Percentiles rank a stretch among this genome's conserved stretches.
phyloP scores from a whole-genome alignment of 2,888 invertebrate species.

The Myopa tessellatipennis region DNA sequence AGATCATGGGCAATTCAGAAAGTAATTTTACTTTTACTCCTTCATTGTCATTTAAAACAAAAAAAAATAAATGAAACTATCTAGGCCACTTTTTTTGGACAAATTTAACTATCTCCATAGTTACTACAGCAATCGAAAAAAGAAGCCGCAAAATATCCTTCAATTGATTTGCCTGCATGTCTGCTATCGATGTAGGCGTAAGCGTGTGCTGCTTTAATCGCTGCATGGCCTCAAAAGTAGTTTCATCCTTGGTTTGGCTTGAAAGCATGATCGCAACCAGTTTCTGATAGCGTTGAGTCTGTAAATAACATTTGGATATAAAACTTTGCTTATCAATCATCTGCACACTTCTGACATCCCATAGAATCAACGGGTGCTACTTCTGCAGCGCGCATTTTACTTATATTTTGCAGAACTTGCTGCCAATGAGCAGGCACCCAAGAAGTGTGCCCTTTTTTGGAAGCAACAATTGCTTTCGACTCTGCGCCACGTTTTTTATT shows the following conservation, averaged over 20 bases:
- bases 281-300: slow-evolving; percentile 89
- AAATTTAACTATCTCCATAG: too few species aligned
- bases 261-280: slow-evolving; percentile 95
- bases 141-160: slow-evolving; percentile 89
- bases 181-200: slow-evolving; percentile 78
- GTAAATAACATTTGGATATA: slow-evolving; percentile 40
- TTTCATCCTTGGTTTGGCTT: slow-evolving; percentile 95
- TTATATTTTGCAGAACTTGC: slow-evolving; percentile 79
- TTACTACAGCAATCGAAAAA: slow-evolving; percentile 75
- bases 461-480: neutral
- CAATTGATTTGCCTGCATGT: slow-evolving; percentile 77
- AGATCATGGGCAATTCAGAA: too few species aligned
- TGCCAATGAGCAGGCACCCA: slow-evolving; percentile 81
- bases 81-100: too few species aligned
- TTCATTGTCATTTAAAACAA: too few species aligned
- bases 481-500: neutral
- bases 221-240: slow-evolving; percentile 84
- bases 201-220: slow-evolving; percentile 75
- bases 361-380: slow-evolving; percentile 95
- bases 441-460: slow-evolving; percentile 30
- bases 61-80: too few species aligned
- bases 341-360: slow-evolving; percentile 88
- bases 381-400: slow-evolving; percentile 80
- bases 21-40: too few species aligned
- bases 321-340: slow-evolving; percentile 65